Base-by-base conservation (phyloP, 2,113 vertebrate genomes). In the Syngnathus typhle region DNA sequence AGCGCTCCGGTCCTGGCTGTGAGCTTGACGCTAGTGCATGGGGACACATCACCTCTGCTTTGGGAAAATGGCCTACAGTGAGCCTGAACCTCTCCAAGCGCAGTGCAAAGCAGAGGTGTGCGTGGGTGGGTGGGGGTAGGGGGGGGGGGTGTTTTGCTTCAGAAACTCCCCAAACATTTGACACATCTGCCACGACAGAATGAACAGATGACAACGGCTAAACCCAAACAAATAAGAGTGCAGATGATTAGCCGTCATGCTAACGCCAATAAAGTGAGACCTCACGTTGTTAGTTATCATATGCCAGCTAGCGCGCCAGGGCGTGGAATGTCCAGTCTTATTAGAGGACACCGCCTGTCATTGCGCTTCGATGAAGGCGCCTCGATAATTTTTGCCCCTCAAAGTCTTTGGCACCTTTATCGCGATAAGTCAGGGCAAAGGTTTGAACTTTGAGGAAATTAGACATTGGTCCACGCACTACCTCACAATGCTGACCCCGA, bases 301-400 rank as follows among this genome's bases (percentile, higher is more conserved):
- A 55, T 61, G 59, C 38, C 27, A 62, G 39, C 41, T 23, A 8
- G 58, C 38, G 64, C 65, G 54, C 64, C 89, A 84, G 81, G 86
- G 91, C 92, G 92, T 93, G 91, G 95, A 95, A 94, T 95, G 93
- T 95, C 93, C 86, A 82, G 82, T 94, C 82, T 41, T 78, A 94
- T 96, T 93, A 95, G 86, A 90, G 80, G 90, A 89, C 82, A 83
- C 91, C 75, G 75, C 84, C 83, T 78, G 85, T 88, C 68, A 68
- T 82, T 82, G 90, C 87, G 87, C 91, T 92, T 86, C 87, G 73
- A 77, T 91, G 92, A 90, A 92, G 92, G 88, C 88, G 89, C 88
- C 89, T 91, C 88, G 41, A 65, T 92, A 91, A 92, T 91, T 90
- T 93, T 86, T 41, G 23, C 16, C 23, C 89, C 90, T 87, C 89